Percentiles rank a stretch among this genome's conserved stretches.
phyloP scores from a whole-genome alignment of 2,113 vertebrate species.

The Zonotrichia leucophrys region DNA sequence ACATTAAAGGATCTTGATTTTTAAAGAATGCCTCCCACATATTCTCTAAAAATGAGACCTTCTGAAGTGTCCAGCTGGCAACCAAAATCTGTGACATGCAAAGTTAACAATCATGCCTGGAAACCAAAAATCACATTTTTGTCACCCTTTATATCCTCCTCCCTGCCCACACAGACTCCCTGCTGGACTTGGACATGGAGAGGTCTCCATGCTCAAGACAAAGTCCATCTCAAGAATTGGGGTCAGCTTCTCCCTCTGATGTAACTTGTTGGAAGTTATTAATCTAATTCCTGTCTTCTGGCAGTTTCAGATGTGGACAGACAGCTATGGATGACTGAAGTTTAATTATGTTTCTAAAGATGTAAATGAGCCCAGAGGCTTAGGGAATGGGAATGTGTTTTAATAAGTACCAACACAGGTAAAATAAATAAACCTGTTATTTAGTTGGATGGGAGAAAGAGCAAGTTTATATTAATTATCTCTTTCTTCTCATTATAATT shows the following conservation, averaged over 20 bases:
- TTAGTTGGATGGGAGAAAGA: neutral
- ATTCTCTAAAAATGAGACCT: neutral
- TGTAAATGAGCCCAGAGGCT: neutral
- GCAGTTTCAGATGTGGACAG: neutral
- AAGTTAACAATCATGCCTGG: neutral
- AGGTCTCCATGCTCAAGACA: neutral
- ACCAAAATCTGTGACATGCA: neutral
- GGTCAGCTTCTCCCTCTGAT: neutral
- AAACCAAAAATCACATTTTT: neutral
- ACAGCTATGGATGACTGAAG: slow-evolving; percentile 12
- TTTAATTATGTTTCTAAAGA: slow-evolving; percentile 57
- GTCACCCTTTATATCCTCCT: neutral
- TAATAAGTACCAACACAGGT: neutral
- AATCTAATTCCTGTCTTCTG: slow-evolving; percentile 3
- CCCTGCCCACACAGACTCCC: accelerated
- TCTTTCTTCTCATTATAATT: neutral
- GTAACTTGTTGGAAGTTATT: neutral
- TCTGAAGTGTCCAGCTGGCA: neutral
- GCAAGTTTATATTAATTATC: neutral
- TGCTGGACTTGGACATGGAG: neutral
- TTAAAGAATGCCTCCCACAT: neutral
- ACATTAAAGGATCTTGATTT: neutral
- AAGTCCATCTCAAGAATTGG: neutral
- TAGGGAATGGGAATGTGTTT: neutral
- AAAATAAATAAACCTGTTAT: slow-evolving; percentile 2